Percentiles rank a stretch among this genome's conserved stretches.
phyloP scores from a whole-genome alignment of 2,797 vertebrate genomes.

The Enteromius paludinosus region DNA sequence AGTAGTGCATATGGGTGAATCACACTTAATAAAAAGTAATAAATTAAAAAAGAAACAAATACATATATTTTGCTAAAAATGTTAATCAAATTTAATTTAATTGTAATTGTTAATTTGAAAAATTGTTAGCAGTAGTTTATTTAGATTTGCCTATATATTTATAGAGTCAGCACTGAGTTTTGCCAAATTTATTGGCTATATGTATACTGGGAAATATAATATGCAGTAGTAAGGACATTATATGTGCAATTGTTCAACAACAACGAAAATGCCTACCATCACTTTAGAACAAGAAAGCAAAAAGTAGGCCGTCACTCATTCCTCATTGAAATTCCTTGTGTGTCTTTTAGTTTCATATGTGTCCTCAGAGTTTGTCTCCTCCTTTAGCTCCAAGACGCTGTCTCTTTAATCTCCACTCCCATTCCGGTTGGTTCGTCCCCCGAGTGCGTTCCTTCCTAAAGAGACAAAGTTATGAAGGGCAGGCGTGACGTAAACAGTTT shows the following conservation, averaged over 20 bases:
- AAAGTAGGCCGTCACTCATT: not conserved
- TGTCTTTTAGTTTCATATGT: not conserved
- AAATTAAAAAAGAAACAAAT: too few species aligned
- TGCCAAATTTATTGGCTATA: not conserved
- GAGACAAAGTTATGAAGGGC: constrained; percentile 46
- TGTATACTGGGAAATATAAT: too few species aligned
- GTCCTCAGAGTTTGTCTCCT: constrained; percentile 32
- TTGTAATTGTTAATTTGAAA: too few species aligned
- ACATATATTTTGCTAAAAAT: too few species aligned
- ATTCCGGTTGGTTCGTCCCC: not conserved
- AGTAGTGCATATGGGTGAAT: not conserved
- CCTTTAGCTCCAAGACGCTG: not conserved
- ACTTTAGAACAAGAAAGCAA: not conserved
- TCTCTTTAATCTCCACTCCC: constrained; percentile 32
- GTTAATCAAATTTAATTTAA: too few species aligned
- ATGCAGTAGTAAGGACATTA: not conserved
- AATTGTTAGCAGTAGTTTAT: too few species aligned
- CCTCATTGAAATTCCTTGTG: not conserved
- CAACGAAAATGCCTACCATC: not conserved
- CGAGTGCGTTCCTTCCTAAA: constrained; percentile 18
- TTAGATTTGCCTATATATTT: too few species aligned
- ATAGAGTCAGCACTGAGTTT: too few species aligned
- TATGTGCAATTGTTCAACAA: not conserved
- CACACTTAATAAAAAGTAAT: too few species aligned
- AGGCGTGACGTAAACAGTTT: constrained; percentile 33